Percentiles rank a stretch among this genome's conserved stretches.
Evolutionary conservation across 2,888 invertebrate genomes (phyloP).

Genomic region (Geotrupes spiniger): DNA sequence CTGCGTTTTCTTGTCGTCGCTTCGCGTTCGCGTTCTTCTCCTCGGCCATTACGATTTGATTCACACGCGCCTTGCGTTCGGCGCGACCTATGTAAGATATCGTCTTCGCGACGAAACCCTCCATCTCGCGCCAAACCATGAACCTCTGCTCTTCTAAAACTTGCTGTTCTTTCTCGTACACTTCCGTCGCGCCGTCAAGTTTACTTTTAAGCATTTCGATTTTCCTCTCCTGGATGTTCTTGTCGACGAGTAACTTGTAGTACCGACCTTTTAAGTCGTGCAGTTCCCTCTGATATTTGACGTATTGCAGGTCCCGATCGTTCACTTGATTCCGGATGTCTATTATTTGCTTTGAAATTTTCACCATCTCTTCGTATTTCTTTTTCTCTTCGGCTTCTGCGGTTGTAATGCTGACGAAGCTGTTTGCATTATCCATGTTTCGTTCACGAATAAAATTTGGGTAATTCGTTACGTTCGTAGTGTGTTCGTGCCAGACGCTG

Average conservation of each 20-base stretch:
- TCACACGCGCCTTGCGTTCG: too few relatives aligned
- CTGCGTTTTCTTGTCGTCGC: too few relatives aligned
- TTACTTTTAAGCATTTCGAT: slow-evolving; percentile 9
- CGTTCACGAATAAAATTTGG: too few relatives aligned
- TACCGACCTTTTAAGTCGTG: background rate
- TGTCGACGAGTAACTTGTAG: background rate
- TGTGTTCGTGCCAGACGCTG: too few relatives aligned
- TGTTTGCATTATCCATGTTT: too few relatives aligned
- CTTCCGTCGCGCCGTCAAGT: slow-evolving; percentile 5
- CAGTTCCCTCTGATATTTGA: background rate
- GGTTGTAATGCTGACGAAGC: too few relatives aligned
- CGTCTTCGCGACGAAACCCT: slow-evolving; percentile 11
- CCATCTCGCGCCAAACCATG: slow-evolving; percentile 14
- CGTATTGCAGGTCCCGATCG: slow-evolving; percentile 5
- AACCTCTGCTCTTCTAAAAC: slow-evolving; percentile 13
- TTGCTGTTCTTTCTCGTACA: slow-evolving; percentile 7
- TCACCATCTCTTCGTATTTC: slow-evolving; percentile 11
- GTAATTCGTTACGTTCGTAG: too few relatives aligned
- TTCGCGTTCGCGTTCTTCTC: too few relatives aligned
- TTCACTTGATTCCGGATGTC: slow-evolving; percentile 7
- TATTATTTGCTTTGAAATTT: slow-evolving; percentile 7
- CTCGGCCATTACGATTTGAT: too few relatives aligned
- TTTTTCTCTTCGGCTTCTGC: slow-evolving; percentile 7
- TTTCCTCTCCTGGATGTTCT: slow-evolving; percentile 3
- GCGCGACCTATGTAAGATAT: too few relatives aligned